Evolutionary conservation across 1,140 invertebrate genomes (phyloP), one percentile per base, ranked within the genome.

Genomic region (Sipha flava): DNA sequence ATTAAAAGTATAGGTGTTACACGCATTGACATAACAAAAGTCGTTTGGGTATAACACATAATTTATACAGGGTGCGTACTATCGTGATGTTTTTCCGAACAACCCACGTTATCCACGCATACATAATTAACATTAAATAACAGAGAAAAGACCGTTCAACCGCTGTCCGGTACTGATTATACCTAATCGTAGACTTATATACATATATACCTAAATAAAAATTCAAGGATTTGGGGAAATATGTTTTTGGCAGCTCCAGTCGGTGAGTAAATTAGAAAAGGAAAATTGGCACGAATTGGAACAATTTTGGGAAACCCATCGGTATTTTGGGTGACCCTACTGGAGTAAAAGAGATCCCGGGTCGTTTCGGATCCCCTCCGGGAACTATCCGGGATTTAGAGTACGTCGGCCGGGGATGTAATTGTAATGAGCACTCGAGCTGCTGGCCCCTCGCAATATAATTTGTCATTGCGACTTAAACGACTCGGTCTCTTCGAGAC

Each of bases 381-480:
- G 72, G 73, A 57, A 57, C 73, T 26, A 29, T 77, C 16, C 52
- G 73, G 73, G 73, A 77, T 77, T 77, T 77, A 18, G 73, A 77
- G 47, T 37, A 21, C 16, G 73, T 52, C 37, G 31, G 18, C 49
- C 73, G 52, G 73, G 73, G 73, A 77, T 43, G 73, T 57, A 77
- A 77, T 77, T 77, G 73, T 77, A 77, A 77, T 77, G 59, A 77
- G 73, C 52, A 77, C 49, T 77, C 73, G 73, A 43, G 73, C 52
- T 18, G 52, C 21, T 21, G n/a, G 21, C 73, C 73, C 52, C 34
- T 59, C 73, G 14, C 21, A 57, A 23, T 57, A 73, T 73, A 77
- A 77, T 77, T 77, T 59, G 73, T 77, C 73, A 59, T 37, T 23
- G 52, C 18, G 52, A 77, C 73, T 77, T 77, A 77, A 77, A 77